Base-by-base conservation (phyloP, 2,113 vertebrate species). In the Penelope pileata region DNA sequence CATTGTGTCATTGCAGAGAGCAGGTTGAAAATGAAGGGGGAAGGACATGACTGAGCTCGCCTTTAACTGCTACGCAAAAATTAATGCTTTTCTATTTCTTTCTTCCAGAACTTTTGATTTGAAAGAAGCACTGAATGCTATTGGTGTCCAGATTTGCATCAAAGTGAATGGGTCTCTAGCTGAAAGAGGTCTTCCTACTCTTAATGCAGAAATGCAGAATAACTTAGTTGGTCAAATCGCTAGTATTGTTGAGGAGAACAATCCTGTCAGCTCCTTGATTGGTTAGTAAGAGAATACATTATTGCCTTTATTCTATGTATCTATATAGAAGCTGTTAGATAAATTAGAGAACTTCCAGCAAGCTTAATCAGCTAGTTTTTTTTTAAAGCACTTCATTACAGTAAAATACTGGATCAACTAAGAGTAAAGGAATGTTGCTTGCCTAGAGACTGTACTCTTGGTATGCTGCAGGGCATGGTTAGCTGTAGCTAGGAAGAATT, bases 181-280 rank as follows among this genome's bases (percentile, higher is more conserved):
- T 15, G 98, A 98, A 94, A 98, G 98, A 93, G 94, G 64, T 64
- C 98, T 98, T 85, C 97, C 98, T 2, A 23, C 95, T 32, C 96
- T 99, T 45, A 97, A 86, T 54, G 94, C 97, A 32, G 98, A 98
- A 29, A 93, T 98, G 83, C 98, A 99, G 91, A 97, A 88, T 86
- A 98, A 98, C 32, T 98, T 99, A 27, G 51, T 97, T 29, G 99
- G 99, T 70, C 99, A 99, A 84, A 98, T 99, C 1, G 93, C 97
- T 96, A 98, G 97, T 94, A 97, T 99, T 34, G 95, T 96, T 66
- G 98, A 99, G 43, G 97, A 98, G 92, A 98, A 98, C 83, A 99
- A 99, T 94, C 98, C 99, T 19, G 93, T 99, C 87, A 97, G 97
- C 92, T 98, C 96, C 62, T 97, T 99, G 92, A 98, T 99, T 87